A percentile compares a stretch with the other conserved stretches of the same genome.
These are phyloP conservation scores for Sclerodermus sp. DNA, from an alignment of 2,888 invertebrate species.

Conservation along the genomic window DNA sequence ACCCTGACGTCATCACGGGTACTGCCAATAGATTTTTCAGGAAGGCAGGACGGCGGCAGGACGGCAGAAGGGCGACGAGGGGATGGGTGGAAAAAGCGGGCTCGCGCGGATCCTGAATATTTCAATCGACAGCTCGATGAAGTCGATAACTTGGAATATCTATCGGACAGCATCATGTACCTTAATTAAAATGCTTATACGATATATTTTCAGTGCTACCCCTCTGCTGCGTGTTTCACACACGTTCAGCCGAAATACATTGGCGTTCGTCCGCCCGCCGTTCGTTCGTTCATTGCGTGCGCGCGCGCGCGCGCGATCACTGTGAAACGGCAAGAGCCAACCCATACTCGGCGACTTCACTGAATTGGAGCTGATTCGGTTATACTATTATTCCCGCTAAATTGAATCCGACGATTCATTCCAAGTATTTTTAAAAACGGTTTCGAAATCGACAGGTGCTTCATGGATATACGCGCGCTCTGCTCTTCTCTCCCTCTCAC, in stretches of 20 bases:
- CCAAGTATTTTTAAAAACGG: conserved; percentile 22
- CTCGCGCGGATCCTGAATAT: conserved; percentile 18
- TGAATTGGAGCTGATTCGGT: conserved; percentile 5
- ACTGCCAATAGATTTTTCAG: too few species aligned
- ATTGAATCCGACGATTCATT: conserved; percentile 23
- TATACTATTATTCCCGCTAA: conserved; percentile 23
- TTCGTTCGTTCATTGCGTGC: too few species aligned
- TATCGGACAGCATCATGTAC: conserved; percentile 8
- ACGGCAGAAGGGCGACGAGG: neutral
- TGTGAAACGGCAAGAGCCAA: too few species aligned
- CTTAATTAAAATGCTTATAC: conserved; percentile 24
- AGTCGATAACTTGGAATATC: conserved; percentile 13
- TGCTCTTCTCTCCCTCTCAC: neutral
- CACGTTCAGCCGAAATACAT: too few species aligned
- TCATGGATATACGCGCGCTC: neutral
- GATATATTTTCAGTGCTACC: conserved; percentile 12
- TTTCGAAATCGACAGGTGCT: conserved; percentile 28
- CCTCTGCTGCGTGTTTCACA: too few species aligned
- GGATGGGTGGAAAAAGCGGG: conserved; percentile 4
- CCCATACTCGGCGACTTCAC: neutral
- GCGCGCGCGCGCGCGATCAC: too few species aligned
- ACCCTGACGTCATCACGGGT: too few species aligned
- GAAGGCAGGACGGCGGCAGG: too few species aligned
- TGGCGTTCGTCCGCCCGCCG: too few species aligned
- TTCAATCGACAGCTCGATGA: conserved; percentile 19